Percentiles rank a stretch among this genome's conserved stretches.
Evolutionary conservation across 2,797 vertebrate species (phyloP).

Genomic region (Argyrosomus regius): DNA sequence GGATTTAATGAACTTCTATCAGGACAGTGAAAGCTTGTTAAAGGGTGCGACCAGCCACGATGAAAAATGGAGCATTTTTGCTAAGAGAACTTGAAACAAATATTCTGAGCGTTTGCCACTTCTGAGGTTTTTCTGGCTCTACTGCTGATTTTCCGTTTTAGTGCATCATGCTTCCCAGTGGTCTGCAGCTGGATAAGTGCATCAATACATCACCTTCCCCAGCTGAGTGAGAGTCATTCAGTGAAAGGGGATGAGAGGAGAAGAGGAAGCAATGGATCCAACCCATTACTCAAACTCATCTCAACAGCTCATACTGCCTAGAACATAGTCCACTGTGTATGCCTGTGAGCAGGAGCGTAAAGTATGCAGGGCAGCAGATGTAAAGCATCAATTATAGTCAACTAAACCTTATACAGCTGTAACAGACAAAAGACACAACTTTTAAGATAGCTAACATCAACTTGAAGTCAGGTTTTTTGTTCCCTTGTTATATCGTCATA

Average conservation of each 20-base stretch:
- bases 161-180: constrained; percentile 14
- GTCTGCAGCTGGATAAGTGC: constrained; percentile 48
- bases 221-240: constrained; percentile 31
- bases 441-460: not conserved
- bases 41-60: constrained; percentile 1
- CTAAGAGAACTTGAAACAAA: constrained; percentile 19
- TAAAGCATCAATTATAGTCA: not conserved
- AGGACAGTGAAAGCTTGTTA: constrained; percentile 18
- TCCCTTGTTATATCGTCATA: not conserved
- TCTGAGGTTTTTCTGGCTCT: constrained; percentile 22
- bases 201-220: constrained; percentile 44
- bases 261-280: constrained; percentile 38
- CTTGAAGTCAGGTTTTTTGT: not conserved
- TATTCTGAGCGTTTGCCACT: not conserved
- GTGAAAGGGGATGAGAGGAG: constrained; percentile 13
- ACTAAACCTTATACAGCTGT: too few species aligned
- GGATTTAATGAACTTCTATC: constrained; percentile 32
- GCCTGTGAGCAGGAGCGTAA: not conserved
- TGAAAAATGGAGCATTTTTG: not conserved
- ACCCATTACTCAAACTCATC: constrained; percentile 31
- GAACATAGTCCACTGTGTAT: not conserved
- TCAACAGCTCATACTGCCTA: not conserved
- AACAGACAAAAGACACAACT: too few species aligned
- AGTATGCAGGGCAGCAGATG: not conserved
- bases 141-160: constrained; percentile 26